Percentiles rank a stretch among this genome's conserved stretches.
Evolutionary conservation across 2,888 invertebrate species (phyloP).

Genomic region (Pseudeuparius sepicola): DNA sequence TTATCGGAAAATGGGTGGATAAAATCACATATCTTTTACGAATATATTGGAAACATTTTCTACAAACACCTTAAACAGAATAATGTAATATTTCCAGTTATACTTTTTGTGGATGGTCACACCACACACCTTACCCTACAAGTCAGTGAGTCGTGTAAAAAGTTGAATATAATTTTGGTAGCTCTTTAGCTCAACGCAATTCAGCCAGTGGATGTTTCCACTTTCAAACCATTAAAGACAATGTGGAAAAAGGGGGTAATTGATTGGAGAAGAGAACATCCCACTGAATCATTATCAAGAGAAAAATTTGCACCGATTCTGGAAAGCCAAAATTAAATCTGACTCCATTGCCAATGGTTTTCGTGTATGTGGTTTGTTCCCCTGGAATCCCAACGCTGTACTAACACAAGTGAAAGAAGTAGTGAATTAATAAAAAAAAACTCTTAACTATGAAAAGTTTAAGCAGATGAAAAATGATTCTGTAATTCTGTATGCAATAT

Average conservation of each 20-base stretch:
- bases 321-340: constrained; percentile 4
- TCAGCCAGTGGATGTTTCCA: constrained; percentile 14
- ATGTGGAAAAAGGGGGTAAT: constrained; percentile 12
- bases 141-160: constrained; percentile 16
- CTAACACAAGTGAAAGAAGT: not conserved
- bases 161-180: constrained; percentile 23
- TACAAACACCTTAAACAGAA: constrained; percentile 13
- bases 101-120: constrained; percentile 17
- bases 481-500: too few species aligned
- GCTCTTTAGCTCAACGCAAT: constrained; percentile 22
- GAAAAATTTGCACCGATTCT: constrained; percentile 10
- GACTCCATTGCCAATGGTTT: constrained; percentile 6
- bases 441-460: constrained; percentile 1
- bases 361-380: constrained; percentile 7
- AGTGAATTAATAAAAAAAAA: constrained; percentile 1
- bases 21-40: constrained; percentile 17
- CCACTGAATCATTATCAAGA: constrained; percentile 9
- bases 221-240: constrained; percentile 12
- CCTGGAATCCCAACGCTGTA: constrained; percentile 8
- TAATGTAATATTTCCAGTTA: constrained; percentile 13
- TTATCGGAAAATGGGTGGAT: constrained; percentile 21
- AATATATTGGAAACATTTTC: constrained; percentile 17
- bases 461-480: too few species aligned
- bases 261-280: constrained; percentile 11
- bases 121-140: constrained; percentile 12